A percentile compares a stretch with the other conserved stretches of the same genome.
Conservation (phyloP, 2,888 invertebrate species). For the Ectemnius continuus region DNA sequence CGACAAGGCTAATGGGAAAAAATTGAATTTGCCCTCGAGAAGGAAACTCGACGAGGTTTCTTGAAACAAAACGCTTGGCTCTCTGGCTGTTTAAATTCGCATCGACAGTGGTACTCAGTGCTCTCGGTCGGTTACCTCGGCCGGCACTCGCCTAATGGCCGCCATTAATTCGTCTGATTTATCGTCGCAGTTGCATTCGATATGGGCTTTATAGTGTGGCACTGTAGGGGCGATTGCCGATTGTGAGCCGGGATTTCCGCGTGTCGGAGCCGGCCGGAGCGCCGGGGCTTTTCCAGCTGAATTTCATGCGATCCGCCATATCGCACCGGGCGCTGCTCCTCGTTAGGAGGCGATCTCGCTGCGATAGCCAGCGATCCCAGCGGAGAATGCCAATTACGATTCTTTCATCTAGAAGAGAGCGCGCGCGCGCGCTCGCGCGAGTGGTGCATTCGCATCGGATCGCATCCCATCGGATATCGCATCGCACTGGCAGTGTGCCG, state of each 20-base stretch:
- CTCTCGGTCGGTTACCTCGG: not conserved
- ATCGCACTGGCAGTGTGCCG: not conserved
- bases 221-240: no score
- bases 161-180: not conserved
- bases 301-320: conserved; percentile 54
- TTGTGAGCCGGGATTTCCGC: no score
- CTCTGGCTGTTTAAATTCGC: not conserved
- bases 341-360: conserved; percentile 25
- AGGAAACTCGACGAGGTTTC: conserved; percentile 2
- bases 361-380: conserved; percentile 40
- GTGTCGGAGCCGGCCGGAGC: not conserved
- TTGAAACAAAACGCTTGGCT: not conserved
- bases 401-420: conserved; percentile 28
- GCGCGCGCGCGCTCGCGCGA: conserved; percentile 27
- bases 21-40: conserved; percentile 23
- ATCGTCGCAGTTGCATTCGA: conserved; percentile 1
- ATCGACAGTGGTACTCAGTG: not conserved
- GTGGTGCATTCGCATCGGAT: conserved; percentile 23
- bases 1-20: conserved; percentile 24
- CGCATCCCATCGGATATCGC: conserved; percentile 7
- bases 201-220: not conserved
- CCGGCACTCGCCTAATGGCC: not conserved
- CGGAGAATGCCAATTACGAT: conserved; percentile 55
- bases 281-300: conserved; percentile 17
- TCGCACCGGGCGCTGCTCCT: conserved; percentile 46